phyloP scores from a whole-genome alignment of 2,888 invertebrate genomes.

The Dioctria linearis region DNA sequence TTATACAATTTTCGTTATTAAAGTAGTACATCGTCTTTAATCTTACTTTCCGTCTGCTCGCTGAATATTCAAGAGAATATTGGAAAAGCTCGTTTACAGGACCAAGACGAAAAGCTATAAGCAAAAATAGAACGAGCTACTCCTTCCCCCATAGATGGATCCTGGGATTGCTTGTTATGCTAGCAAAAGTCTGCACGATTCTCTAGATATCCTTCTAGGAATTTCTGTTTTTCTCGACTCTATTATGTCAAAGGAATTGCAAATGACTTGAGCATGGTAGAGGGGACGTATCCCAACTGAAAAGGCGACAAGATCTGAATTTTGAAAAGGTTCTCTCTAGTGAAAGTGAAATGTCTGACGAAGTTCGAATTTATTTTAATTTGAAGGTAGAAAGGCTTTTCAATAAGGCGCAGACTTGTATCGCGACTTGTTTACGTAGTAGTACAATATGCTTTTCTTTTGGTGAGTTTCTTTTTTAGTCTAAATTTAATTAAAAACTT shows the following conservation, averaged over 20 bases:
- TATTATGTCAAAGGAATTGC: slow-evolving; percentile 54
- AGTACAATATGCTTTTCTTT: too few species aligned
- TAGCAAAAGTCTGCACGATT: slow-evolving; percentile 45
- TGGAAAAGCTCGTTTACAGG: slow-evolving; percentile 1
- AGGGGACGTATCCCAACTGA: slow-evolving; percentile 26
- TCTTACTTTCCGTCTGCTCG: background rate
- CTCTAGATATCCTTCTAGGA: slow-evolving; percentile 40
- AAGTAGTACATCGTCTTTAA: slow-evolving; percentile 32
- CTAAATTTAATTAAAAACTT: too few species aligned
- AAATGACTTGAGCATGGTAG: slow-evolving; percentile 39
- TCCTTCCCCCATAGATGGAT: slow-evolving; percentile 19
- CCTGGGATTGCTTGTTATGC: slow-evolving; percentile 39
- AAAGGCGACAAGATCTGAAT: slow-evolving; percentile 48
- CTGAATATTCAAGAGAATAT: slow-evolving; percentile 19
- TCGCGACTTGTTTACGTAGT: background rate
- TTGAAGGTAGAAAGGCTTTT: slow-evolving; percentile 43
- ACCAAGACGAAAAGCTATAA: slow-evolving; percentile 10
- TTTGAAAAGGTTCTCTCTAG: slow-evolving; percentile 39
- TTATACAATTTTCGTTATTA: background rate
- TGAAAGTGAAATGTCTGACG: slow-evolving; percentile 51
- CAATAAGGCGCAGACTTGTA: slow-evolving; percentile 27
- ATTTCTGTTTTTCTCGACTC: slow-evolving; percentile 45
- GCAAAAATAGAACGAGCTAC: slow-evolving; percentile 23
- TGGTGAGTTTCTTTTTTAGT: too few species aligned
- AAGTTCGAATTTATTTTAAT: slow-evolving; percentile 53